Percentiles rank a stretch among this genome's conserved stretches.
Evolutionary conservation across 2,888 invertebrate species (phyloP).

Genomic region (Thyatira batis): DNA sequence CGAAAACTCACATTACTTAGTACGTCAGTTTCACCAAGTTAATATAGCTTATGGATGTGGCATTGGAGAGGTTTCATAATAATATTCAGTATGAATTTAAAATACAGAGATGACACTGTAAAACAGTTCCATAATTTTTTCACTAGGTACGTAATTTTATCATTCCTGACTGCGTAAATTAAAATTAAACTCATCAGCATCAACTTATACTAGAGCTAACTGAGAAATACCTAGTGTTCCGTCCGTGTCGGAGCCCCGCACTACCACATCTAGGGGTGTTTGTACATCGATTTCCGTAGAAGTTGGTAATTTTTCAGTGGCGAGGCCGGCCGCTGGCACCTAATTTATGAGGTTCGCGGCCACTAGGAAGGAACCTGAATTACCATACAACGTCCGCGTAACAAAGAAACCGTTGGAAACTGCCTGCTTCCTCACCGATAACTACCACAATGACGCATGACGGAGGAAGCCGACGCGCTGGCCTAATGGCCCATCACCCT

Average conservation of each 20-base stretch:
- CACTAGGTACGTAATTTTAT: too few species aligned
- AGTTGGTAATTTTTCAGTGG: slow-evolving; percentile 75
- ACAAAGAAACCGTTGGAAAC: slow-evolving; percentile 66
- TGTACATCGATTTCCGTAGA: slow-evolving; percentile 52
- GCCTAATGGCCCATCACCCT: neutral
- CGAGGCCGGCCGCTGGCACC: slow-evolving; percentile 64
- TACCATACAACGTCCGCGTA: slow-evolving; percentile 75
- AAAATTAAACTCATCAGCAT: too few species aligned
- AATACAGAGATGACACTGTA: too few species aligned
- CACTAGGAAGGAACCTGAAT: slow-evolving; percentile 73
- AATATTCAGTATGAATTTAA: neutral
- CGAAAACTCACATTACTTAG: slow-evolving; percentile 44
- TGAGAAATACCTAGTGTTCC: too few species aligned
- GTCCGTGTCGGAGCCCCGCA: too few species aligned
- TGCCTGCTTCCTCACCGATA: slow-evolving; percentile 57
- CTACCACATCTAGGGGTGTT: slow-evolving; percentile 32
- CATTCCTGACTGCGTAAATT: too few species aligned
- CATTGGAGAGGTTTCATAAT: neutral
- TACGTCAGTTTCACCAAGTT: slow-evolving; percentile 26
- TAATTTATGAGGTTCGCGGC: slow-evolving; percentile 69
- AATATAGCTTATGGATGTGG: slow-evolving; percentile 25
- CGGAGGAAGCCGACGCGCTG: neutral
- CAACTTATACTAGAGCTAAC: too few species aligned
- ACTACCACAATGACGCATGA: slow-evolving; percentile 50
- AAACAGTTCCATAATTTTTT: too few species aligned